Conservation (phyloP, 2,797 vertebrate species). For the Myoxocephalus aenaeus region DNA sequence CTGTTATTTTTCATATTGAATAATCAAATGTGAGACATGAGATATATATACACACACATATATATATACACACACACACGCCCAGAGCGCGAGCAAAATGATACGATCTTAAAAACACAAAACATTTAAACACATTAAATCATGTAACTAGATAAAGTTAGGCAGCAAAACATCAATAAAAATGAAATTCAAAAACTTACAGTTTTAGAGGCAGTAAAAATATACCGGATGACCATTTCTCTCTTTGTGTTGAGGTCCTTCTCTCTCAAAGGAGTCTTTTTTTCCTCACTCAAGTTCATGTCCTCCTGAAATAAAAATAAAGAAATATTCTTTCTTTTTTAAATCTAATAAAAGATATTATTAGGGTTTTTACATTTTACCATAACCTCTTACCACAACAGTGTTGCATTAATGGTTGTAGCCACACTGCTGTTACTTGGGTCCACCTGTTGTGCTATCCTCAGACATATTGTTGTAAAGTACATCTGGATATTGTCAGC, state of each 20-base stretch:
- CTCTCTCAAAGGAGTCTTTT: constrained; percentile 94
- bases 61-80: neutral
- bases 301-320: constrained; percentile 88
- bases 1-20: neutral
- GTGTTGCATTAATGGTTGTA: neutral
- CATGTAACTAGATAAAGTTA: neutral
- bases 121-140: constrained; percentile 13
- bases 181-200: constrained; percentile 83
- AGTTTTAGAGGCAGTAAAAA: constrained; percentile 92
- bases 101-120: neutral
- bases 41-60: no score
- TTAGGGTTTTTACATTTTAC: neutral
- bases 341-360: neutral
- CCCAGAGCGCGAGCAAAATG: neutral
- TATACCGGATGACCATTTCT: constrained; percentile 98
- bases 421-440: neutral
- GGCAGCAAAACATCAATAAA: neutral
- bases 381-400: neutral
- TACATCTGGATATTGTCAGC: neutral
- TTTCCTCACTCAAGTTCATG: constrained; percentile 99
- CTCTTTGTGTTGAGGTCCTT: constrained; percentile 95
- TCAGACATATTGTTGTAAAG: neutral
- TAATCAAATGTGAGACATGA: neutral
- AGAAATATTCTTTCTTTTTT: no score
- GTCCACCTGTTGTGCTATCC: neutral